phyloP scores from a whole-genome alignment of 2,113 vertebrate genomes.

The Tricholaema leucomelas region DNA sequence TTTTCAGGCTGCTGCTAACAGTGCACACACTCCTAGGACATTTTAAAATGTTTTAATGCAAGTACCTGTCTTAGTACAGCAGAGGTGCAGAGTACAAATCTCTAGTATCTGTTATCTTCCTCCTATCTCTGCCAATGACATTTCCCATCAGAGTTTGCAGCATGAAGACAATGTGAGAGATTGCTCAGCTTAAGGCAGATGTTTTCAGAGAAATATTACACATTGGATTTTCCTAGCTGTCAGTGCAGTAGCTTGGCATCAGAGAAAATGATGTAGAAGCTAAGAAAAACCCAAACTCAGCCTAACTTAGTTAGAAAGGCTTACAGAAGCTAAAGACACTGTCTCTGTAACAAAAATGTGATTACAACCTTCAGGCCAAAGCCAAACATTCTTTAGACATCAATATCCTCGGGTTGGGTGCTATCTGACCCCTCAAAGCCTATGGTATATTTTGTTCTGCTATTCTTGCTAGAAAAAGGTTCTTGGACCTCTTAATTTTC shows the following conservation, averaged over 20 bases:
- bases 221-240: not conserved
- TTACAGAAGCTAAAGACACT: not conserved
- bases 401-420: not conserved
- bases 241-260: not conserved
- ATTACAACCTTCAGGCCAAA: not conserved
- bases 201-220: not conserved
- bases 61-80: not conserved
- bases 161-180: not conserved
- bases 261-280: not conserved
- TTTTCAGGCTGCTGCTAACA: not conserved
- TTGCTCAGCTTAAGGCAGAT: not conserved
- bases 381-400: not conserved
- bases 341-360: not conserved
- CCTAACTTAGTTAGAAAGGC: not conserved
- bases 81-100: not conserved
- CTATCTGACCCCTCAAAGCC: not conserved
- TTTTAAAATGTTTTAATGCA: not conserved
- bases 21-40: not conserved
- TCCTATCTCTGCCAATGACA: not conserved
- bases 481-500: not conserved
- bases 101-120: too few species aligned
- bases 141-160: not conserved
- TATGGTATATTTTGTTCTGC: not conserved
- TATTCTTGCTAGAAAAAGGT: not conserved
- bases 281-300: not conserved